These are phyloP conservation scores for Drosophila mauritiana DNA, from an alignment of 1,140 invertebrate species.

Conservation along the genomic window DNA sequence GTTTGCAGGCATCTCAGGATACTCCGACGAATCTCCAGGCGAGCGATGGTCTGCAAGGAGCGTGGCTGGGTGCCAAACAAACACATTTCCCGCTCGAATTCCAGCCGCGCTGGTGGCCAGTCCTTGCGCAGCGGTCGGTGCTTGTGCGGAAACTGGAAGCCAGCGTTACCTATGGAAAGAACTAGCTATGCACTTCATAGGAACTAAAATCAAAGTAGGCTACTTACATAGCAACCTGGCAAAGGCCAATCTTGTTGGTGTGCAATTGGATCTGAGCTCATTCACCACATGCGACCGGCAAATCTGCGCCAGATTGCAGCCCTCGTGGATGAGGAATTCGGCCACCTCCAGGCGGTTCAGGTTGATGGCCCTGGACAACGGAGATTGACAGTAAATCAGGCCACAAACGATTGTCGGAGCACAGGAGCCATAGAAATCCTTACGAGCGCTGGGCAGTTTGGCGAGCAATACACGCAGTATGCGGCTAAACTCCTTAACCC, in stretches of 20 bases:
- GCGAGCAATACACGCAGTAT: slow-evolving; percentile 85
- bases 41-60: slow-evolving; percentile 58
- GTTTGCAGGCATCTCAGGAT: slow-evolving; percentile 46
- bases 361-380: slow-evolving; percentile 85
- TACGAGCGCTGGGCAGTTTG: slow-evolving; percentile 60
- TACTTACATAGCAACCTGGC: slow-evolving; percentile 66
- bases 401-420: slow-evolving; percentile 56
- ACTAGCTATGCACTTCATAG: too few relatives aligned
- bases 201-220: too few relatives aligned
- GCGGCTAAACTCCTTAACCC: slow-evolving; percentile 75
- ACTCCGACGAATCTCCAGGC: slow-evolving; percentile 56
- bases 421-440: slow-evolving; percentile 54
- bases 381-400: slow-evolving; percentile 85
- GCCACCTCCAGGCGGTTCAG: slow-evolving; percentile 84
- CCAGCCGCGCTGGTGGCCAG: slow-evolving; percentile 26
- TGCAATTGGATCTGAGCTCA: slow-evolving; percentile 43
- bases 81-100: slow-evolving; percentile 55
- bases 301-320: slow-evolving; percentile 84
- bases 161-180: slow-evolving; percentile 49
- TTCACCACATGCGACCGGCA: slow-evolving; percentile 57
- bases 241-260: slow-evolving; percentile 36
- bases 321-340: slow-evolving; percentile 85
- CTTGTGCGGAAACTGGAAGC: slow-evolving; percentile 64
- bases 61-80: slow-evolving; percentile 43
- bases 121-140: slow-evolving; percentile 13